Base-by-base conservation (phyloP, 2,113 vertebrate genomes). In the Neogobius melanostomus region DNA sequence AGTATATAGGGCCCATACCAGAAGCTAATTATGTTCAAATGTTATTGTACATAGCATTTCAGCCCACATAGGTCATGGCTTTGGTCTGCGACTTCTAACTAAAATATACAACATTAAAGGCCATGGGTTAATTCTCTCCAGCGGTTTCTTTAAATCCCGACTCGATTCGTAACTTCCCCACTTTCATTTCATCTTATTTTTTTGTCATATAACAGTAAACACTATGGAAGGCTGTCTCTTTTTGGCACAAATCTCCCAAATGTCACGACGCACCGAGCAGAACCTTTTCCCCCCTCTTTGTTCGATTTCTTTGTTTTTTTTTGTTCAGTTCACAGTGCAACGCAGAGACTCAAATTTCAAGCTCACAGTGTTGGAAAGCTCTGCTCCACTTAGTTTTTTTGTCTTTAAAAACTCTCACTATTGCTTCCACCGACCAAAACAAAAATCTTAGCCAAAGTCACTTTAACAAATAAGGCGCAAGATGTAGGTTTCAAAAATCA, bases 111-210 rank as follows among this genome's bases (percentile, higher is more conserved):
- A 8, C 46, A 8, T 47, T 8, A 47, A 47, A 7, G 7, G 10
- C 46, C 2, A 47, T 47, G 7, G 21, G 9, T 56, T 21, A 1
- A 6, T 59, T 42, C 44, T 44, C 59, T 61, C 42, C 59, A 61
- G 59, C 59, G 44, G 59, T 61, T 61, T 61, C 59, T 61, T 45
- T 5, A 61, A 61, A 61, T 44, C 59, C 14, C 7, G 57, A 60
- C 57, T 14, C 15, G 6, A 51, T 15, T 51, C 49, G 6, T 51
- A 36, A 36, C 28, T 36, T 36, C 4, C 3, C 28, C 28, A 36
- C 28, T 36, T 36, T 36, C 28, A 36, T 36, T 36, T 36, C 28
- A 36, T 36, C 28, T 36, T 36, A 36, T 36, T 36, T 36, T 36
- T n/a, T 61, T 44, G n/a, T 16, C 11, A 43, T 60, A 60, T 43